Evolutionary conservation across 1,140 invertebrate species (phyloP).

Genomic region (Calycopis cecrops): DNA sequence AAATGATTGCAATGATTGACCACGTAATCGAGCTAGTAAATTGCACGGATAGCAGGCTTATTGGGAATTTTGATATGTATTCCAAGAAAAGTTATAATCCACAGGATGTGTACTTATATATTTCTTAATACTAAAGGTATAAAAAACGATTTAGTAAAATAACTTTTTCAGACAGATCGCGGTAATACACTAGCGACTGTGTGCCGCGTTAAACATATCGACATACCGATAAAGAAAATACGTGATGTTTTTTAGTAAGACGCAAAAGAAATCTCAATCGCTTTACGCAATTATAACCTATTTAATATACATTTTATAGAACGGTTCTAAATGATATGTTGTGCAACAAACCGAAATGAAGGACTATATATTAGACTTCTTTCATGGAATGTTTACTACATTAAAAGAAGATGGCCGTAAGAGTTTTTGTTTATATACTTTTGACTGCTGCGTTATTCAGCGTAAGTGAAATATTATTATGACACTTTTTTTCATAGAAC

Average conservation of each 20-base stretch:
- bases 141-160: too few species aligned
- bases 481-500: too few species aligned
- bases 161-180: too few species aligned
- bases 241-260: not conserved
- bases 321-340: constrained; percentile 1
- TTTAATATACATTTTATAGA: not conserved
- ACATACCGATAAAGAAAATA: not conserved
- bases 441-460: not conserved
- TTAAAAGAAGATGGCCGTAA: constrained; percentile 2
- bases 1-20: too few species aligned
- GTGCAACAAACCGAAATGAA: not conserved
- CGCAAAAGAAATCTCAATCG: not conserved
- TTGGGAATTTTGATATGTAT: too few species aligned
- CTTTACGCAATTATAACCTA: constrained; percentile 3
- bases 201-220: too few species aligned
- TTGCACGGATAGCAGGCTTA: too few species aligned
- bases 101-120: too few species aligned
- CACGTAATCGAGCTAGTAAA: too few species aligned
- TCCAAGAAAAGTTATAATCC: too few species aligned
- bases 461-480: not conserved
- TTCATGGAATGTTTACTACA: not conserved
- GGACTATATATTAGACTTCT: constrained; percentile 4
- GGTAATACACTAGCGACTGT: too few species aligned
- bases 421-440: constrained; percentile 3
- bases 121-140: too few species aligned